Conservation (phyloP, 1,140 invertebrate genomes). For the Drosophila gunungcola region DNA sequence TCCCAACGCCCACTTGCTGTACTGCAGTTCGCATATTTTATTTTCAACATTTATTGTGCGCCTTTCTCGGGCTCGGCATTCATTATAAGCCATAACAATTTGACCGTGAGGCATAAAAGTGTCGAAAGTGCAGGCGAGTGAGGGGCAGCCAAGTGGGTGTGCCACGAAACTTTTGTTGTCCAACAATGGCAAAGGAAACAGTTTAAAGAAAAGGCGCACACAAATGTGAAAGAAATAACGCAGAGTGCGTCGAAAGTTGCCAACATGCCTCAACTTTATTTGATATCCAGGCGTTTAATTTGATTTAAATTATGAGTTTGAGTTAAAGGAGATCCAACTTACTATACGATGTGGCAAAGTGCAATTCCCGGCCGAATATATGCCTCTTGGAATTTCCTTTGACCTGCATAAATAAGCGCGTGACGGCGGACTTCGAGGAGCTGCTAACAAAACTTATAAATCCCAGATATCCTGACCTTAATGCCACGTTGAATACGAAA, state of each 20-base stretch:
- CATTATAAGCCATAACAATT: constrained; percentile 79
- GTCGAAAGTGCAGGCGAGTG: constrained; percentile 68
- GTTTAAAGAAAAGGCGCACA: constrained; percentile 42
- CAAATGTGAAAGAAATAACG: constrained; percentile 36
- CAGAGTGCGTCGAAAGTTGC: constrained; percentile 1
- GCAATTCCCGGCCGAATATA: constrained; percentile 30
- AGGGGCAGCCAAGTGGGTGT: constrained; percentile 54
- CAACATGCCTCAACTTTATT: constrained; percentile 23
- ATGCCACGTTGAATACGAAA: constrained; percentile 79
- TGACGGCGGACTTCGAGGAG: constrained; percentile 42
- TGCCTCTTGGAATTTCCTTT: constrained; percentile 37
- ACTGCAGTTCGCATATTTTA: constrained; percentile 62
- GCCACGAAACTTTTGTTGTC: constrained; percentile 56
- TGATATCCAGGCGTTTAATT: constrained; percentile 61
- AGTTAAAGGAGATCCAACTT: constrained; percentile 30
- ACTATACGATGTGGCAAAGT: constrained; percentile 71
- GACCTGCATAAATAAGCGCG: constrained; percentile 67
- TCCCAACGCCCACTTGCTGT: constrained; percentile 11
- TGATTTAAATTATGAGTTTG: constrained; percentile 51
- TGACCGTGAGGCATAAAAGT: constrained; percentile 76
- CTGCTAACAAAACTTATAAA: constrained; percentile 81
- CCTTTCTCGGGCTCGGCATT: constrained; percentile 55
- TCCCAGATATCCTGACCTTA: constrained; percentile 83
- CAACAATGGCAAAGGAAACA: constrained; percentile 42
- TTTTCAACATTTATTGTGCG: constrained; percentile 65